Percentiles rank a stretch among this genome's conserved stretches.
phyloP scores from a whole-genome alignment of 2,113 vertebrate genomes.

The Phaetusa simplex region DNA sequence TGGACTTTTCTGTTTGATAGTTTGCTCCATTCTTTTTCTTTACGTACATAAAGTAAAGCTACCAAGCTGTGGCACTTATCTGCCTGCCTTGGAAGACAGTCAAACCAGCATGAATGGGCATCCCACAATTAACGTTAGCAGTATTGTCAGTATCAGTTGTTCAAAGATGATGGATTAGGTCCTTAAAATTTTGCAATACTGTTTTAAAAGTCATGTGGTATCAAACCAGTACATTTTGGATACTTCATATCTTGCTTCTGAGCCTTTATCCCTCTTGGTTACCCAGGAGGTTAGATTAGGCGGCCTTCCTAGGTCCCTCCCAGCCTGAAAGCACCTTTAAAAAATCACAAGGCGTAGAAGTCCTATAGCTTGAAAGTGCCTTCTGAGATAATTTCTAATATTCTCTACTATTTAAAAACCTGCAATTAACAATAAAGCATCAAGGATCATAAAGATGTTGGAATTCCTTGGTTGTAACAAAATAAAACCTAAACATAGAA shows the following conservation, averaged over 20 bases:
- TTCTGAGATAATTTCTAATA: not conserved
- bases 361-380: not conserved
- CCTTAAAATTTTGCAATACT: not conserved
- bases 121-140: not conserved
- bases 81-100: not conserved
- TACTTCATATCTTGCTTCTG: not conserved
- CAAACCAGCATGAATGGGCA: not conserved
- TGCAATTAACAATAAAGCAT: not conserved
- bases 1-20: not conserved
- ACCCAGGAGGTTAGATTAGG: not conserved
- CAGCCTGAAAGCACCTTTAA: not conserved
- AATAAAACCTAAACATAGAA: not conserved
- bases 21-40: not conserved
- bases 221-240: not conserved
- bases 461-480: not conserved
- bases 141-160: not conserved
- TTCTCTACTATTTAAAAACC: not conserved
- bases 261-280: not conserved
- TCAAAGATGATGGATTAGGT: not conserved
- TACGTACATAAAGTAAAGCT: not conserved
- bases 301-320: not conserved
- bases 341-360: not conserved
- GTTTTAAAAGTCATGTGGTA: not conserved
- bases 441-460: not conserved
- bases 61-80: not conserved